Evolutionary conservation across 2,797 vertebrate species (phyloP), one percentile per base, ranked within the genome.

Genomic region (Salmo trutta): DNA sequence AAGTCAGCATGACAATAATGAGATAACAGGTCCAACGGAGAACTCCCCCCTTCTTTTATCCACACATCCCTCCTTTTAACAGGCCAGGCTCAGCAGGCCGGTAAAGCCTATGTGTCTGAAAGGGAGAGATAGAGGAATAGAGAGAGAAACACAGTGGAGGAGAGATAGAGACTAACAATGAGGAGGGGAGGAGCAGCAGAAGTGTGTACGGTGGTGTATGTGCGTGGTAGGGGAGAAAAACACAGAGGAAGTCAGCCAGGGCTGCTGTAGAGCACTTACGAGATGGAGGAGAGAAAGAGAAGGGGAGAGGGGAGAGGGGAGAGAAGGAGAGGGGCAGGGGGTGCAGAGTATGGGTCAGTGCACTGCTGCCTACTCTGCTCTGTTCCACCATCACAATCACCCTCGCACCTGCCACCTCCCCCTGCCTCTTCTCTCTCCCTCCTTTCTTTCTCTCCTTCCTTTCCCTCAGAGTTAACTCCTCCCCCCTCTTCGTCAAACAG

Each of bases 51-150:
- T 84, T 88, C 88, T 82, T 87, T 81, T 86, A 77, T 79, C 79
- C 84, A 87, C 78, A 79, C 65, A 51, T 66, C 70, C 59, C 80
- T 82, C 81, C 82, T 91, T 85, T 64, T 41, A 76, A 27, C 70
- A 83, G 78, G 78, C 82, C 82, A 79, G 83, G 89, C 83, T 88
- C 84, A 86, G 87, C 86, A 71, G 86, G 86, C 86, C 83, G 86
- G 87, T 84, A 89, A 91, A 90, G 82, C 88, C 86, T 0, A 81
- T 31, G 41, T 68, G 81, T 93, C 91, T 73, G 76, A 77, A 82
- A 78, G 29, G 65, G 80, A 85, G 91, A 92, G 68, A 77, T 90
- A 93, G 89, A 81, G 88, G 86, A 88, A 89, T 84, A 80, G 81
- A 86, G 85, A 76, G 69, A 79, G 80, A 75, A 86, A 88, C 84